A percentile compares a stretch with the other conserved stretches of the same genome.
These are phyloP conservation scores for Caiman crocodilus DNA, from an alignment of 2,797 vertebrate species.

Conservation along the genomic window DNA sequence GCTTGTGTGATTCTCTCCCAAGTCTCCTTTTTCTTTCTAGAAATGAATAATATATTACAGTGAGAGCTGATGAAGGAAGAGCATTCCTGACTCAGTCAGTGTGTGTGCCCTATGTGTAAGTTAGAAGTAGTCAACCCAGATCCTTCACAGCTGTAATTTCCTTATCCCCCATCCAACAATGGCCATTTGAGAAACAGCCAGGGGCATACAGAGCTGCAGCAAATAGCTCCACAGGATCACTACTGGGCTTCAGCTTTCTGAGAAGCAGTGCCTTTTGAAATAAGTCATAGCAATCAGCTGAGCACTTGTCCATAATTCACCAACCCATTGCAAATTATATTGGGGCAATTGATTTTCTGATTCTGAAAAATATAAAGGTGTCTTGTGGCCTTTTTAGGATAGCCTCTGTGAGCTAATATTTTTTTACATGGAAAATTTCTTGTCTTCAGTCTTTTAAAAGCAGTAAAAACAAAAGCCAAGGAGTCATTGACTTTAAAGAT, in stretches of 20 bases:
- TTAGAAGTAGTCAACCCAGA: background rate
- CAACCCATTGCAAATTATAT: conserved; percentile 2
- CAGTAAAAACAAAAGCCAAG: conserved; percentile 9
- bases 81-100: background rate
- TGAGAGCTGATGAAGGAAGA: background rate
- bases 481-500: conserved; percentile 1
- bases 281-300: too few species aligned
- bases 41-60: background rate
- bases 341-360: conserved; percentile 26
- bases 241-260: too few species aligned
- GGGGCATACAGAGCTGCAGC: too few species aligned
- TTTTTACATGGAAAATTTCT: background rate
- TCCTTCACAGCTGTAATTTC: too few species aligned
- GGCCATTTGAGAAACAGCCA: too few species aligned
- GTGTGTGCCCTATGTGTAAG: background rate
- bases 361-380: conserved; percentile 21
- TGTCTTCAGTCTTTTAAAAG: background rate
- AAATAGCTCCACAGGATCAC: too few species aligned
- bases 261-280: too few species aligned
- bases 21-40: background rate
- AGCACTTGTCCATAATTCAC: too few species aligned
- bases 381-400: conserved; percentile 13
- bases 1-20: background rate
- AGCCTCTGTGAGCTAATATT: background rate
- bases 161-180: too few species aligned